phyloP scores from a whole-genome alignment of 2,888 invertebrate genomes.

The Podabrus alpinus region DNA sequence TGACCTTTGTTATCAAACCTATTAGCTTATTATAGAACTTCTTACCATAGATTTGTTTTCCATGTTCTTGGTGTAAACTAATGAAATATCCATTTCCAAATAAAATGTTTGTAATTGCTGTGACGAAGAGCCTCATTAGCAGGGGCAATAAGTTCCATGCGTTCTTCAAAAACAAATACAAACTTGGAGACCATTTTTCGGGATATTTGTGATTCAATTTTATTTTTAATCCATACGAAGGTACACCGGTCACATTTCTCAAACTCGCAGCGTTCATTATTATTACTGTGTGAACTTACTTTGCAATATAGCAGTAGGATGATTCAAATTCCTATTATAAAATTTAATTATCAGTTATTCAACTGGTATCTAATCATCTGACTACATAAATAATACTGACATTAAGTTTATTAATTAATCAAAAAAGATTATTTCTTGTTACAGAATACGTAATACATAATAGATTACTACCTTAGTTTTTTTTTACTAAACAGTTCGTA shows the following conservation, averaged over 20 bases:
- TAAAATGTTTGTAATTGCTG: neutral
- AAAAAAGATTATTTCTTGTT: neutral
- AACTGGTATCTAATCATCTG: neutral
- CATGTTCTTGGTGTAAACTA: constrained; percentile 73
- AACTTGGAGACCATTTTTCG: constrained; percentile 70
- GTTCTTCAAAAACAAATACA: constrained; percentile 69
- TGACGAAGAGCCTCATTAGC: constrained; percentile 65
- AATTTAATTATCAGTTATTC: neutral
- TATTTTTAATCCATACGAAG: constrained; percentile 73
- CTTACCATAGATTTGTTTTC: constrained; percentile 85
- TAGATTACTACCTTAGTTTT: neutral
- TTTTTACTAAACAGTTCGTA: neutral
- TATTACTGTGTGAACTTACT: neutral
- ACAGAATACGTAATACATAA: too few species aligned
- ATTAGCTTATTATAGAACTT: constrained; percentile 44
- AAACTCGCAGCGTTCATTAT: neutral
- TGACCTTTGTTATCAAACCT: neutral
- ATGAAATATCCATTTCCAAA: constrained; percentile 74
- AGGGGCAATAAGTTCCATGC: constrained; percentile 72
- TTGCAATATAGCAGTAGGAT: neutral
- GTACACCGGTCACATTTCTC: constrained; percentile 42
- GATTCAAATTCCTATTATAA: neutral
- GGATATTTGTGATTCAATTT: constrained; percentile 75
- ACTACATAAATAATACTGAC: neutral
- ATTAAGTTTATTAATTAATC: neutral